A percentile compares a stretch with the other conserved stretches of the same genome.
Evolutionary conservation across 2,113 vertebrate genomes (phyloP).

Genomic region (Cebidichthys violaceus): DNA sequence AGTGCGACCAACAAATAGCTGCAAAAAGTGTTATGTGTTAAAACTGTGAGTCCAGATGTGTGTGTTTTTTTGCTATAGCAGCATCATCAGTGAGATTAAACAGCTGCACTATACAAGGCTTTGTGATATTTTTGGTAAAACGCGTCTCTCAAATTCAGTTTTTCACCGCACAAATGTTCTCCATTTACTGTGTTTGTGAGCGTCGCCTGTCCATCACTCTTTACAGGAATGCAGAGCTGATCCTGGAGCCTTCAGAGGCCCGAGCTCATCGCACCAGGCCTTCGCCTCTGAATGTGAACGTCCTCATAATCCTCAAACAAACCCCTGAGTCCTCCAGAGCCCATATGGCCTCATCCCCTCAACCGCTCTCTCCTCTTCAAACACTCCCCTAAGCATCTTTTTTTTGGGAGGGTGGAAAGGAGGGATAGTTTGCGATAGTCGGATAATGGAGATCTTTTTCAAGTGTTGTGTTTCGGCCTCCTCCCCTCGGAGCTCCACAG

Average conservation of each 20-base stretch:
- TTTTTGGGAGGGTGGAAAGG: not conserved
- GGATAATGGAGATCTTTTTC: constrained; percentile 60
- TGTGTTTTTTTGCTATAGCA: not conserved
- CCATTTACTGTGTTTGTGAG: constrained; percentile 7
- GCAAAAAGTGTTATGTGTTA: not conserved
- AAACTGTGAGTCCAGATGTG: not conserved
- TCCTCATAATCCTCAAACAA: constrained; percentile 73
- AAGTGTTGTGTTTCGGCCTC: constrained; percentile 38
- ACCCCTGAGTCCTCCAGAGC: constrained; percentile 24
- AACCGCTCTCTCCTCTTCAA: constrained; percentile 61
- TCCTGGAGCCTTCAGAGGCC: constrained; percentile 41
- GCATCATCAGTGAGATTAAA: not conserved
- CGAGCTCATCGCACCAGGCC: constrained; percentile 45
- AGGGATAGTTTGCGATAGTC: constrained; percentile 42
- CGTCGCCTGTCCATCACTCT: constrained; percentile 56
- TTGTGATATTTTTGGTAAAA: not conserved
- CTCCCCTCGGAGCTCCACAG: constrained; percentile 17
- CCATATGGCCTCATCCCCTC: constrained; percentile 25
- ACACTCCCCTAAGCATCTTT: constrained; percentile 32
- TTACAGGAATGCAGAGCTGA: constrained; percentile 39
- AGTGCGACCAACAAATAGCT: not conserved
- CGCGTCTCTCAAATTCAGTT: not conserved
- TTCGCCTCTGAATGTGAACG: constrained; percentile 34
- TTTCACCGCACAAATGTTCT: constrained; percentile 1
- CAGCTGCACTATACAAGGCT: not conserved